These are phyloP conservation scores for Patagioenas fasciata DNA, from an alignment of 2,113 vertebrate species.

Conservation along the genomic window DNA sequence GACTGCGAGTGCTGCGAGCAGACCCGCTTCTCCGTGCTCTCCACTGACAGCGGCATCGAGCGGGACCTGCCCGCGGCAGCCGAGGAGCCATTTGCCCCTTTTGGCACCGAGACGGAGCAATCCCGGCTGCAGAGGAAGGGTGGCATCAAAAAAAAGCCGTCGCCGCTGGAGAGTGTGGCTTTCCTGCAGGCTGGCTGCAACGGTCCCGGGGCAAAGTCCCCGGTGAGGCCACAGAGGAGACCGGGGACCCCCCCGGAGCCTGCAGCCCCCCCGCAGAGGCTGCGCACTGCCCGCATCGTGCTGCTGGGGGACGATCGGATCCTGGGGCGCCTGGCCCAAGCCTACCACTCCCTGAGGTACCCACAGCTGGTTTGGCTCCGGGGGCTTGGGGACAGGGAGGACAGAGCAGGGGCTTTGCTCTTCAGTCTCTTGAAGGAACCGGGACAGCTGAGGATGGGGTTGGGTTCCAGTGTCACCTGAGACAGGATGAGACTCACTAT, in stretches of 20 bases:
- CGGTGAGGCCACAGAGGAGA: slow-evolving; percentile 69
- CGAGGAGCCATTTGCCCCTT: slow-evolving; percentile 14
- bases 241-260: neutral
- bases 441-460: neutral
- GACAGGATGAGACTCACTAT: neutral
- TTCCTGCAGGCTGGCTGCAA: slow-evolving; percentile 78
- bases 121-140: slow-evolving; percentile 79
- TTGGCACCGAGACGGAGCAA: slow-evolving; percentile 33
- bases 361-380: neutral
- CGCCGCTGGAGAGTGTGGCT: slow-evolving; percentile 72
- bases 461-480: neutral
- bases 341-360: slow-evolving; percentile 87
- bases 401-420: neutral
- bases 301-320: slow-evolving; percentile 87
- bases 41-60: slow-evolving; percentile 92
- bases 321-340: slow-evolving; percentile 87
- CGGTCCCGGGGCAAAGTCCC: neutral
- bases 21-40: slow-evolving; percentile 85
- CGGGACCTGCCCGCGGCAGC: slow-evolving; percentile 75
- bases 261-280: slow-evolving; percentile 72
- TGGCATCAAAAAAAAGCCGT: slow-evolving; percentile 83
- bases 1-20: slow-evolving; percentile 65
- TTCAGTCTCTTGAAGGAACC: neutral
- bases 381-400: too few relatives aligned
- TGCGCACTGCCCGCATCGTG: slow-evolving; percentile 86